Conservation (phyloP, 2,888 invertebrate genomes). For the Stenichneumon culpator region DNA sequence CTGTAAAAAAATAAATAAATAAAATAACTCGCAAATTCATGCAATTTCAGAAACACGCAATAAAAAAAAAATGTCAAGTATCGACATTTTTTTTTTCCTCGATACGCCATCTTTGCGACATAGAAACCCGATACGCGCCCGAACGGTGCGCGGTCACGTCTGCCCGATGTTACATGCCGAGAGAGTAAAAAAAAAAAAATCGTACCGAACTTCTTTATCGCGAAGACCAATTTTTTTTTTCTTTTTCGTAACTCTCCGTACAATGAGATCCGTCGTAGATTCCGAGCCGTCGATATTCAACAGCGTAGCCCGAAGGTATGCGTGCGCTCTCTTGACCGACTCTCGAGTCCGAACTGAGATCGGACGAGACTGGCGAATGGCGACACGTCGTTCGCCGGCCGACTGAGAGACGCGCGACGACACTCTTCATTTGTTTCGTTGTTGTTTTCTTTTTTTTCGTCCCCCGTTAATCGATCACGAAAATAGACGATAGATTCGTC, state of each 20-base stretch:
- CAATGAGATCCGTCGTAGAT: neutral
- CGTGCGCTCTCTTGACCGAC: slow-evolving; percentile 8
- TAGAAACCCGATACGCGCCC: neutral
- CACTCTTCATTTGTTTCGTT: slow-evolving; percentile 14
- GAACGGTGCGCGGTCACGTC: neutral
- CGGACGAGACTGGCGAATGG: slow-evolving; percentile 5
- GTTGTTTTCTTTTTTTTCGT: slow-evolving; percentile 6
- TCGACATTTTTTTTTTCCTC: neutral
- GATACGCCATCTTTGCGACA: neutral
- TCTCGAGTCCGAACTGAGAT: neutral
- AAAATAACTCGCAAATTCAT: too few species aligned
- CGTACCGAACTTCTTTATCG: slow-evolving; percentile 4
- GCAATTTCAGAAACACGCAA: too few species aligned
- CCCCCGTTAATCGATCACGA: slow-evolving; percentile 10
- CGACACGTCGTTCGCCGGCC: neutral
- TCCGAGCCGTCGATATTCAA: slow-evolving; percentile 2
- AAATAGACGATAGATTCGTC: slow-evolving; percentile 16
- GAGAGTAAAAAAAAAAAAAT: neutral
- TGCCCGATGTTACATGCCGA: too few species aligned
- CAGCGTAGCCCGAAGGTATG: slow-evolving; percentile 34
- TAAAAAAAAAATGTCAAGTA: too few species aligned
- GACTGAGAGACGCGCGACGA: neutral
- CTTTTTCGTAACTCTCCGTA: neutral
- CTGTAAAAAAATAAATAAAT: too few species aligned
- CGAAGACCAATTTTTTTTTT: too few species aligned